Evolutionary conservation across 2,888 invertebrate species (phyloP), one percentile per base, ranked within the genome.

Genomic region (Trisateles emortualis): DNA sequence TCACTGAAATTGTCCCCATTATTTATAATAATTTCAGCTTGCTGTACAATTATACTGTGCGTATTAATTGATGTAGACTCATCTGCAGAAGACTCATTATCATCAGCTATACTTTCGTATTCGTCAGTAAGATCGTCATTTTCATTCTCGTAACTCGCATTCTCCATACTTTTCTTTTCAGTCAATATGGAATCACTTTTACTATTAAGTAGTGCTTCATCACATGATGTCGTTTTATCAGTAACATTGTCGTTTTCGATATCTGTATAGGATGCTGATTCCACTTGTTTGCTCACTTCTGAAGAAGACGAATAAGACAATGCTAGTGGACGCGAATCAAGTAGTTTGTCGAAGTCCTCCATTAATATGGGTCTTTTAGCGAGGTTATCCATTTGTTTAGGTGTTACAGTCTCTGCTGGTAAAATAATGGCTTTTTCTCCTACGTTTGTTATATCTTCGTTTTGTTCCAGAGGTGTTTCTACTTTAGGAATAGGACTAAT

Each of bases 91-190:
- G 44, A 45, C 9, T 41, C 35, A 26, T 11, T 41, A 14, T 41
- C 41, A n/a, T 45, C 52, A 11, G 35, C 46, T 19, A 52, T 10
- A 19, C 52, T 52, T 46, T 52, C 41, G 3, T 41, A 46, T 19
- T 51, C 45, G 16, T 52, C 52, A 36, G 45, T 52, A 1, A 36
- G 13, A 1, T 41, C 33, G 19, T 46, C 52, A n/a, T 4, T 51
- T 16, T 32, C 32, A 43, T 13, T 51, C 4, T 19, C 19, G 32
- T 6, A n/a, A 24, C 30, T 22, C 0, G n/a, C 11, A 14, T 14
- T 19, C 6, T 32, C 30, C 6, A 9, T 8, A 19, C 17, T 32
- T n/a, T 19, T 32, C 3, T 17, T 19, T 3, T 17, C 33, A 16
- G 36, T 36, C 3, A 8, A 2, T n/a, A n/a, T 16, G 3, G 36